Conservation (phyloP, 2,113 vertebrate genomes). For the Gnathonemus longibarbis region DNA sequence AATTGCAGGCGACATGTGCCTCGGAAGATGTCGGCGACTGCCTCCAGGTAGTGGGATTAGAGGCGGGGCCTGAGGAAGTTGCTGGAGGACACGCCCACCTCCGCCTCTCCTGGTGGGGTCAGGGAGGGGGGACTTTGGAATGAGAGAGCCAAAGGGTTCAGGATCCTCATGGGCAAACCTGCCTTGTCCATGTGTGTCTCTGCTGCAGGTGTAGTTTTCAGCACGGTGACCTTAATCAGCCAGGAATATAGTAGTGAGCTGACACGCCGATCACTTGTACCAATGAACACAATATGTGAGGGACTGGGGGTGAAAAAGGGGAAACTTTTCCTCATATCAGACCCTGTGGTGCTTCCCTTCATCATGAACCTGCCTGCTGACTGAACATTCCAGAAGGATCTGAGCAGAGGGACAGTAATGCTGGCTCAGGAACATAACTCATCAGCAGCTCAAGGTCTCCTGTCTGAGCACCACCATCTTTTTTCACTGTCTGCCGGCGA, state of each 20-base stretch:
- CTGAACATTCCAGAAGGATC: background rate
- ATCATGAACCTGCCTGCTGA: background rate
- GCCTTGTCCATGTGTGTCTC: background rate
- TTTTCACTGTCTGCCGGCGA: background rate
- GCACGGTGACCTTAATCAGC: background rate
- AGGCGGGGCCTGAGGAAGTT: background rate
- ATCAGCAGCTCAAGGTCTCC: background rate
- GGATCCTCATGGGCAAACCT: background rate
- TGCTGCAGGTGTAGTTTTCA: background rate
- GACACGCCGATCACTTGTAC: background rate
- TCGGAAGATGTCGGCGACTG: conserved; percentile 14
- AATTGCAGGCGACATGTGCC: conserved; percentile 25
- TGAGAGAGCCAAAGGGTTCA: background rate
- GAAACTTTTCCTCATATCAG: background rate
- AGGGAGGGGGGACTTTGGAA: background rate
- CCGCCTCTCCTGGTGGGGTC: background rate
- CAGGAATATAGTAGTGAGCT: background rate
- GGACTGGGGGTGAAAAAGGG: background rate
- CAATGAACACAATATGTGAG: background rate
- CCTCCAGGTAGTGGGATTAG: conserved; percentile 20
- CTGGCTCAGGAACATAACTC: background rate
- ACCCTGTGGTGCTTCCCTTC: background rate
- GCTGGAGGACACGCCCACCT: background rate
- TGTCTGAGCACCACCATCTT: background rate
- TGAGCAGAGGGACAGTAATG: background rate